A percentile compares a stretch with the other conserved stretches of the same genome.
Evolutionary conservation across 2,797 vertebrate genomes (phyloP).

Genomic region (Gobio occitaniae): DNA sequence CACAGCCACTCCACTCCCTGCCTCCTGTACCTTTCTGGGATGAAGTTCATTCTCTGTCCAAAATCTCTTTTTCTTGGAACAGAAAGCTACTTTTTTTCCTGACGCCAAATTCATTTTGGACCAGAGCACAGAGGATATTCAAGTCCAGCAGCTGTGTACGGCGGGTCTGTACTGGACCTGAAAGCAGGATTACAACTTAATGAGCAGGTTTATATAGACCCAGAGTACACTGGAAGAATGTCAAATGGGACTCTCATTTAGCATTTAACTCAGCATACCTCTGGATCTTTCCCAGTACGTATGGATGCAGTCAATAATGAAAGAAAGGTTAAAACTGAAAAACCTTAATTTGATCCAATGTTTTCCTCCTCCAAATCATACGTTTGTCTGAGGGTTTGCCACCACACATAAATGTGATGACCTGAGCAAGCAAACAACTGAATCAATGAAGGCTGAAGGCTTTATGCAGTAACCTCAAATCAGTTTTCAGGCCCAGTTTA

Average conservation of each 20-base stretch:
- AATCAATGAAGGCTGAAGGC: neutral
- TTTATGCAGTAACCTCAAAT: neutral
- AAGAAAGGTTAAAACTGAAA: constrained; percentile 10
- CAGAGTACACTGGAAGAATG: constrained; percentile 20
- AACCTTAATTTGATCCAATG: neutral
- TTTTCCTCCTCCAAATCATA: neutral
- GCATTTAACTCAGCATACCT: neutral
- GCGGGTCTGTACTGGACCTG: constrained; percentile 25
- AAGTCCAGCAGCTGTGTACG: constrained; percentile 37
- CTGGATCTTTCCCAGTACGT: constrained; percentile 9
- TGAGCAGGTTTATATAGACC: constrained; percentile 22
- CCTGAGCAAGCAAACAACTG: neutral
- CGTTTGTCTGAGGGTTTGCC: constrained; percentile 1
- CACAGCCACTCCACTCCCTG: neutral
- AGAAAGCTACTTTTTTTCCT: constrained; percentile 12
- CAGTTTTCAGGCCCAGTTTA: neutral
- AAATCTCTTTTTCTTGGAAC: constrained; percentile 47
- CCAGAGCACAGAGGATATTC: constrained; percentile 26
- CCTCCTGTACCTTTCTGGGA: constrained; percentile 17
- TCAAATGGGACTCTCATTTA: constrained; percentile 30
- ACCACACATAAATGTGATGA: neutral
- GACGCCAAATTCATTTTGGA: constrained; percentile 45
- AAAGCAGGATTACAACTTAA: constrained; percentile 30
- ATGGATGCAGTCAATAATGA: neutral
- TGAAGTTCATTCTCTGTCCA: constrained; percentile 31